Evolutionary conservation across 2,797 vertebrate genomes (phyloP).

Genomic region (Enteromius radiatus): DNA sequence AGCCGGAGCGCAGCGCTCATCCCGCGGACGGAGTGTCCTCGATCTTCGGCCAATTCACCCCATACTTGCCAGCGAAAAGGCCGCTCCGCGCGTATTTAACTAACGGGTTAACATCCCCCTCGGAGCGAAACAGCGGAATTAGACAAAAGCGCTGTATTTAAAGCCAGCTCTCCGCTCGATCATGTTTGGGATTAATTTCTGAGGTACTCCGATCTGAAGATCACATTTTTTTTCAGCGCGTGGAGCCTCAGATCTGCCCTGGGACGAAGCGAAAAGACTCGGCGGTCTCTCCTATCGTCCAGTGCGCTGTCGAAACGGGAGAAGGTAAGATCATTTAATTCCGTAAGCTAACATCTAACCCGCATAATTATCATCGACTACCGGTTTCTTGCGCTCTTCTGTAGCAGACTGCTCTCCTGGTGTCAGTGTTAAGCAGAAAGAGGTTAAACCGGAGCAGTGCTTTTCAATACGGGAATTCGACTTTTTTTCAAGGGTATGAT

Average conservation of each 20-base stretch:
- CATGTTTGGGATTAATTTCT: conserved; percentile 52
- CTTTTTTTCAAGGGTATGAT: conserved; percentile 33
- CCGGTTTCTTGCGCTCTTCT: background rate
- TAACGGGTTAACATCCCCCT: conserved; percentile 14
- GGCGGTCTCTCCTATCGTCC: conserved; percentile 4
- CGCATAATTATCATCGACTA: background rate
- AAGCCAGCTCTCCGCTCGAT: conserved; percentile 8
- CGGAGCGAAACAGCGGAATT: background rate
- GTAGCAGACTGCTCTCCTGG: background rate
- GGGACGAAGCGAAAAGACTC: conserved; percentile 27
- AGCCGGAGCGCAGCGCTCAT: conserved; percentile 39
- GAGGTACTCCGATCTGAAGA: conserved; percentile 47
- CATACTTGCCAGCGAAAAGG: conserved; percentile 9
- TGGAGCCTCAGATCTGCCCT: conserved; percentile 22
- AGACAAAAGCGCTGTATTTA: conserved; percentile 4
- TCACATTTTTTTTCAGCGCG: conserved; percentile 26
- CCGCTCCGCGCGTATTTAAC: background rate
- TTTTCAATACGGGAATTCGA: conserved; percentile 34
- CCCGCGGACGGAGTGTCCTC: conserved; percentile 31
- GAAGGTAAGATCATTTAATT: background rate
- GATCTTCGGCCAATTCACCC: conserved; percentile 35
- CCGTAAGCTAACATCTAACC: background rate
- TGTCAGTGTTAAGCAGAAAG: conserved; percentile 24
- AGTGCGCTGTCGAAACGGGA: conserved; percentile 22
- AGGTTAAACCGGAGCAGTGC: background rate